Conservation (phyloP, 2,113 vertebrate genomes). For the Siniperca knerii region DNA sequence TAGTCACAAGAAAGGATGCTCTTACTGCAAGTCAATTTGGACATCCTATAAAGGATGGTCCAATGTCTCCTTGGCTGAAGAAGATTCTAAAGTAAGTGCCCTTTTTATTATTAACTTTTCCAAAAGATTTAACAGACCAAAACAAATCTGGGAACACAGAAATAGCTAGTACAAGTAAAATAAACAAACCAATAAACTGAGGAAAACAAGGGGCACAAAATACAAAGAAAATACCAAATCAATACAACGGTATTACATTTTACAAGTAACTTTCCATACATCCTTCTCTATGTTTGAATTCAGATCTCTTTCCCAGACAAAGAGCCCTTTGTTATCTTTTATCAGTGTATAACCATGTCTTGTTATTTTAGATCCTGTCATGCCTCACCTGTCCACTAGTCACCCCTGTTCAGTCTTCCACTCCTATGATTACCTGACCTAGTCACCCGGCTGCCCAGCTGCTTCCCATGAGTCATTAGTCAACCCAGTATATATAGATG, state of each 20-base stretch:
- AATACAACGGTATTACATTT: background rate
- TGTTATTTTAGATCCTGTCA: background rate
- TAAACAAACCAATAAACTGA: background rate
- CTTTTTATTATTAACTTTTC: background rate
- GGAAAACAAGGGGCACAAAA: background rate
- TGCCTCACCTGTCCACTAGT: background rate
- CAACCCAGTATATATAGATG: background rate
- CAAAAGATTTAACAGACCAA: background rate
- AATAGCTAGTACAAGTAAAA: background rate
- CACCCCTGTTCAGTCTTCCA: no score
- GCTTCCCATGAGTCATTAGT: slow-evolving; percentile 8
- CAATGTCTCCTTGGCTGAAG: background rate
- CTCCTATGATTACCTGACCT: background rate
- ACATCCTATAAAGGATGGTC: background rate
- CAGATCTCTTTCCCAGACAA: no score
- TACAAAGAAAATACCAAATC: background rate
- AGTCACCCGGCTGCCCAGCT: background rate
- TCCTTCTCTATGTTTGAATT: no score
- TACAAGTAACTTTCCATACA: no score
- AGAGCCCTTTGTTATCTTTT: no score
- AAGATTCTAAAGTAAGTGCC: background rate
- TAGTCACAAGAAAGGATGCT: background rate
- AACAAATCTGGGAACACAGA: background rate
- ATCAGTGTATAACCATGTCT: background rate
- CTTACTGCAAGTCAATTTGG: background rate